Percentiles rank a stretch among this genome's conserved stretches.
Evolutionary conservation across 2,113 vertebrate genomes (phyloP).

Genomic region (Carassius auratus): DNA sequence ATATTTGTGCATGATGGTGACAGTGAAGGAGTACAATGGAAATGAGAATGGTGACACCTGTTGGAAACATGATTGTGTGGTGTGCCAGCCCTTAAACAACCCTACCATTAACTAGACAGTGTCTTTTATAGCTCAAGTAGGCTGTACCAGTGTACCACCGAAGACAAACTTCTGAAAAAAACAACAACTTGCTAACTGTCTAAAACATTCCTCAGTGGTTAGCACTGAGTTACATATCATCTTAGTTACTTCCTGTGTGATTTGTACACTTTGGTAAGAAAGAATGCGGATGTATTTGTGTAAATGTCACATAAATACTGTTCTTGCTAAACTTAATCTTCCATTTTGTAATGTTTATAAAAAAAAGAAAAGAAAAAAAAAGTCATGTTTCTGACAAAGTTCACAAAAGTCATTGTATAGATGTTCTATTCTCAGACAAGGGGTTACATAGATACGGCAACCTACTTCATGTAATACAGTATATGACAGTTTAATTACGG

Average conservation of each 20-base stretch:
- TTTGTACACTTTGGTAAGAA: not conserved
- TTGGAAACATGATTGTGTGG: conserved; percentile 13
- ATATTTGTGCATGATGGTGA: conserved; percentile 6
- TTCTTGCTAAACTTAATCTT: not conserved
- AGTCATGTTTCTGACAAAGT: too few species aligned
- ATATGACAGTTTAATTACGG: too few species aligned
- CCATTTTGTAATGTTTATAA: too few species aligned
- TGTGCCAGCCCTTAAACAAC: not conserved
- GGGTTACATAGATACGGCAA: too few species aligned
- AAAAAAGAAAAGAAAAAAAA: too few species aligned
- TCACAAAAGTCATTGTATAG: too few species aligned
- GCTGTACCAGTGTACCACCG: not conserved
- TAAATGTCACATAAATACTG: not conserved
- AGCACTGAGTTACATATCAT: not conserved
- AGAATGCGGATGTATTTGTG: not conserved
- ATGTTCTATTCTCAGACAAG: too few species aligned
- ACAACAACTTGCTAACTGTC: not conserved
- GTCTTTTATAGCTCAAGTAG: not conserved
- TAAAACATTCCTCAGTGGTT: not conserved
- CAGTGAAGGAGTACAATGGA: conserved; percentile 26
- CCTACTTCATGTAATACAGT: too few species aligned
- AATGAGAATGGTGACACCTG: conserved; percentile 33
- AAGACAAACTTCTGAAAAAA: not conserved
- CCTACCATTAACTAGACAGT: not conserved
- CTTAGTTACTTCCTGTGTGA: not conserved